Evolutionary conservation across 2,888 invertebrate species (phyloP).

Genomic region (Apocheima hispidaria): DNA sequence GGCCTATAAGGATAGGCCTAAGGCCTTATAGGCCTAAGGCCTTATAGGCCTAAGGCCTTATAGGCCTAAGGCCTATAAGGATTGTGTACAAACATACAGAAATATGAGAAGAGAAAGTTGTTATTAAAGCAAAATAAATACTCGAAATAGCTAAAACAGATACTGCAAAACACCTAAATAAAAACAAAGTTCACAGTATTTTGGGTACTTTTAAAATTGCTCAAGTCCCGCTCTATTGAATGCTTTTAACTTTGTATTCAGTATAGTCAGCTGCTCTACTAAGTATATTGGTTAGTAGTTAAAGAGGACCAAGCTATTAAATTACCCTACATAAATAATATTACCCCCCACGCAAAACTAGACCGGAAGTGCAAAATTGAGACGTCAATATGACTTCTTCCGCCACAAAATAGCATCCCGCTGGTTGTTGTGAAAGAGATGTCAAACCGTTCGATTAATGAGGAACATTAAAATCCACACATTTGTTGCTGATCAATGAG

Average conservation of each 20-base stretch:
- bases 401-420: conserved; percentile 70
- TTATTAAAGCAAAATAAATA: too few species aligned
- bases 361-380: conserved; percentile 74
- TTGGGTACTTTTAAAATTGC: neutral
- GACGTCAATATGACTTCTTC: conserved; percentile 74
- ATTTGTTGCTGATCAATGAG: conserved; percentile 54
- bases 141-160: too few species aligned
- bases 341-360: conserved; percentile 40
- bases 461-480: conserved; percentile 46
- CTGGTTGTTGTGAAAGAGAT: conserved; percentile 82
- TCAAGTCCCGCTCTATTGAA: neutral
- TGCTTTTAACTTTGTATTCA: neutral
- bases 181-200: too few species aligned
- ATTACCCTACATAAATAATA: conserved; percentile 7
- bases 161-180: too few species aligned
- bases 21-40: too few species aligned
- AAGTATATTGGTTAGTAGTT: neutral
- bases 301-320: conserved; percentile 4
- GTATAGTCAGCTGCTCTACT: neutral
- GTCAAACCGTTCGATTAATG: conserved; percentile 76
- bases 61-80: too few species aligned
- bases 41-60: too few species aligned
- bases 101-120: too few species aligned
- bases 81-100: too few species aligned
- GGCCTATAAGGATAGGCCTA: too few species aligned